A percentile compares a stretch with the other conserved stretches of the same genome.
phyloP scores from a whole-genome alignment of 2,797 vertebrate genomes.

The Alectoris magna region DNA sequence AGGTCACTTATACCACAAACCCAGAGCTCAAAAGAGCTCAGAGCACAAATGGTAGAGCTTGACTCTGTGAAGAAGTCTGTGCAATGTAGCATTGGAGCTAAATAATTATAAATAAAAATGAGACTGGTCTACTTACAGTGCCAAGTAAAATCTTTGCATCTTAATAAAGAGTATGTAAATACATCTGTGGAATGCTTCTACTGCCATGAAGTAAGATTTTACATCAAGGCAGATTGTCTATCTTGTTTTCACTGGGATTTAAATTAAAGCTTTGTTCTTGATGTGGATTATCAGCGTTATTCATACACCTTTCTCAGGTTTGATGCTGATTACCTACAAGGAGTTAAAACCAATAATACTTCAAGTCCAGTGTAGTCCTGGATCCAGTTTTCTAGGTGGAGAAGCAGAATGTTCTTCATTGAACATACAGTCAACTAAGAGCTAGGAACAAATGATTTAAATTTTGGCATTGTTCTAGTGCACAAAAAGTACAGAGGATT shows the following conservation, averaged over 20 bases:
- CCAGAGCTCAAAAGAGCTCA: not conserved
- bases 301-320: not conserved
- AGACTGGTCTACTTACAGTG: not conserved
- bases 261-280: constrained; percentile 6
- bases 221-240: not conserved
- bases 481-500: not conserved
- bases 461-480: not conserved
- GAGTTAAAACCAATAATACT: not conserved
- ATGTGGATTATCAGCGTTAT: not conserved
- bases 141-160: not conserved
- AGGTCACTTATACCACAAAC: not conserved
- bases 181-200: not conserved
- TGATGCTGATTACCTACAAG: not conserved
- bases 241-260: not conserved
- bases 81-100: not conserved
- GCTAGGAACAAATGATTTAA: not conserved
- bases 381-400: not conserved
- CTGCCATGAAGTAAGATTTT: not conserved
- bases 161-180: constrained; percentile 16
- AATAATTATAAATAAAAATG: constrained; percentile 28
- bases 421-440: not conserved
- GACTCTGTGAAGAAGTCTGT: not conserved
- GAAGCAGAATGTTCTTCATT: not conserved
- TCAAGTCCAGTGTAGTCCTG: not conserved
- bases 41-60: not conserved